phyloP scores from a whole-genome alignment of 2,113 vertebrate species.

The Aplodontia rufa region DNA sequence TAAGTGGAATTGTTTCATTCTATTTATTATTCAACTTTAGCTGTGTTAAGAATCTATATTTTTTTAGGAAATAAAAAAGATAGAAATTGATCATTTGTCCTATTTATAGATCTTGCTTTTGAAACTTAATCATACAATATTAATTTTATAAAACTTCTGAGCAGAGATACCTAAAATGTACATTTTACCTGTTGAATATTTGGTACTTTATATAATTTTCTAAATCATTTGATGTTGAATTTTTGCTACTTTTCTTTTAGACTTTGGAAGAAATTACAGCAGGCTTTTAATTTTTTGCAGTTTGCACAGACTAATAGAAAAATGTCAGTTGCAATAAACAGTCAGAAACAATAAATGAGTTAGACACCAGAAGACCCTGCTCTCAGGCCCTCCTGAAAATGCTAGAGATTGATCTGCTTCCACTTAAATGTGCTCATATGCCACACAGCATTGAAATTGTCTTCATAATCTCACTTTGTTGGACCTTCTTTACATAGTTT shows the following conservation, averaged over 20 bases:
- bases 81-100: neutral
- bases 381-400: neutral
- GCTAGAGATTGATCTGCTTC: no score
- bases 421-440: neutral
- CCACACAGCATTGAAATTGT: neutral
- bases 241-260: neutral
- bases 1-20: neutral
- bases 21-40: neutral
- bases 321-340: neutral
- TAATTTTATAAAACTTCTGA: neutral
- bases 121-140: neutral
- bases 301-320: neutral
- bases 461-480: no score
- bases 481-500: neutral
- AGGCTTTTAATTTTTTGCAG: neutral
- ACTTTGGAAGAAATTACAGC: neutral
- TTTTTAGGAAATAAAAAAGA: neutral
- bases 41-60: neutral
- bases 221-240: neutral
- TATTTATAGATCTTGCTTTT: neutral
- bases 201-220: neutral
- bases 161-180: neutral
- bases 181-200: neutral
- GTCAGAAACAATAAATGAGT: neutral
- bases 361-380: neutral